Conservation (phyloP, 2,797 vertebrate genomes). For the Emys orbicularis region DNA sequence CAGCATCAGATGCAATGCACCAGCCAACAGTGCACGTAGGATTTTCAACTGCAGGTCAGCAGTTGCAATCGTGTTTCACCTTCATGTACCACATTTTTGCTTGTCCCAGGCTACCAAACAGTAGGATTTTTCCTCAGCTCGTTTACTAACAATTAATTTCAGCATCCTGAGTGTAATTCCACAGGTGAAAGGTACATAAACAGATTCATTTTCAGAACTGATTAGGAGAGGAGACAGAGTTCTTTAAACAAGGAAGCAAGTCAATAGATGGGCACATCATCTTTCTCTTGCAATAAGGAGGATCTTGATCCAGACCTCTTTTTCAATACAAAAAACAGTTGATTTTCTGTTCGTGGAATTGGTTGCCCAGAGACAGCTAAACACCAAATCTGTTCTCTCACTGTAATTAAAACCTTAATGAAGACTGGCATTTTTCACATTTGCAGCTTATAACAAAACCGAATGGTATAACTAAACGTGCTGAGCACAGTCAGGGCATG, state of each 20-base stretch:
- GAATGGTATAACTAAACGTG: neutral
- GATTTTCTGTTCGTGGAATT: slow-evolving; percentile 11
- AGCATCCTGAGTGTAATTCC: neutral
- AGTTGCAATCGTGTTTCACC: neutral
- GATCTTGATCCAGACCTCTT: slow-evolving; percentile 16
- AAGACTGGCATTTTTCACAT: slow-evolving; percentile 38
- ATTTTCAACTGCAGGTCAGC: neutral
- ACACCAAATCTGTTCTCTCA: slow-evolving; percentile 23
- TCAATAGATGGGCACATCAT: neutral
- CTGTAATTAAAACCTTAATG: slow-evolving; percentile 51
- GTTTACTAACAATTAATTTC: neutral
- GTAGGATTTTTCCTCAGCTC: fast-evolving
- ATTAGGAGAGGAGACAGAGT: neutral
- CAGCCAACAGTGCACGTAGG: fast-evolving
- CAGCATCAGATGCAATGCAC: neutral
- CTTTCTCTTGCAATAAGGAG: neutral
- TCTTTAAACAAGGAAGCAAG: neutral
- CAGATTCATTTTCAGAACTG: neutral
- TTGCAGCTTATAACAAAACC: slow-evolving; percentile 35
- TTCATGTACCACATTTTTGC: neutral
- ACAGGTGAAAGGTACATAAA: neutral
- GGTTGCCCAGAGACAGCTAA: slow-evolving; percentile 4
- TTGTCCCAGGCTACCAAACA: neutral
- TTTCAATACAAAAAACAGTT: slow-evolving; percentile 15
- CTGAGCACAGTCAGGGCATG: neutral